Evolutionary conservation across 2,888 invertebrate species (phyloP), one percentile per base, ranked within the genome.

Genomic region (Adelognathus sp.): DNA sequence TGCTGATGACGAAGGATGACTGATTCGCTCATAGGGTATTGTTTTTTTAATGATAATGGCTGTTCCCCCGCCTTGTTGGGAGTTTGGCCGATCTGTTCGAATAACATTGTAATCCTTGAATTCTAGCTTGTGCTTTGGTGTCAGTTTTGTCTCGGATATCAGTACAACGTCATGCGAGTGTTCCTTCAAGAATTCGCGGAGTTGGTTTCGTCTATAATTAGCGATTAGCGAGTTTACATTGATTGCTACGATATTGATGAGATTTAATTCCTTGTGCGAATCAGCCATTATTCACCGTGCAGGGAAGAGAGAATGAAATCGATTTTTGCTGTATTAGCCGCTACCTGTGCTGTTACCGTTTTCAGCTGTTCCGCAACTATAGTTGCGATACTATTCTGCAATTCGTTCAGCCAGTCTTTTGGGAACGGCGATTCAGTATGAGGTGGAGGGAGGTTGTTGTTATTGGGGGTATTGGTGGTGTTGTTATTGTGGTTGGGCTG

Each of bases 81-180:
- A 46, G 24, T 75, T 50, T 5, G 58, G 44, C 1, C 67, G 16
- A 9, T 60, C 75, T 7, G 21, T 75, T 24, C 75, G 6, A 18
- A 67, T 36, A 0, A 56, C 1, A 3, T 41, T 36, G 18, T 75
- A 67, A 1, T 31, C 33, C 7, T 41, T 41, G 2, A 67, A 16
- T 11, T 1, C 1, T 1, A 67, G 0, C 24, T 14, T 67, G 14
- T 75, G 60, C 5, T 14, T 67, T 0, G 4, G 9, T 46, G 46
- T 67, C 5, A 70, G 29, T 39, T 76, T 76, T 0, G 76, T 76
- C 44, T 69, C 70, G n/a, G 70, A 52, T 31, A 70, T 18, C 11
- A 61, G 3, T 0, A 39, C 21, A 1, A 69, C 61, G 14, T 63
- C 63, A n/a, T 44, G 24, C 0, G 61, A 54, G 6, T 70, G 9